A percentile compares a stretch with the other conserved stretches of the same genome.
Evolutionary conservation across 1,140 invertebrate species (phyloP).

Genomic region (Bombus difficillimus): DNA sequence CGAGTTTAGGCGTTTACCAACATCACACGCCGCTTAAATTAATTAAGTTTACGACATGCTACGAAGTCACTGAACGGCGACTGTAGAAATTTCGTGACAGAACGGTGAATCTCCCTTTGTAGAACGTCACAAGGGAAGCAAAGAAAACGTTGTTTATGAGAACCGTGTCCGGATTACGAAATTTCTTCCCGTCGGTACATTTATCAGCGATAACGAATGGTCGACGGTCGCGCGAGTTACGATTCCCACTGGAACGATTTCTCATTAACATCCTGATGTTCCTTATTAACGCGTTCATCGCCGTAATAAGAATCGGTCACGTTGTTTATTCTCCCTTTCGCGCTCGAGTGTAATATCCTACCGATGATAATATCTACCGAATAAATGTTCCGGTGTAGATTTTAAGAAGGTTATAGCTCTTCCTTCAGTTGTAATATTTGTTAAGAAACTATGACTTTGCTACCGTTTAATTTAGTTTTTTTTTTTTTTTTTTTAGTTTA

Average conservation of each 20-base stretch:
- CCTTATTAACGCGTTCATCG: constrained; percentile 5
- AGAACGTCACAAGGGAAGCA: too few relatives aligned
- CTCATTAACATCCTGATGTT: not conserved
- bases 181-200: constrained; percentile 14
- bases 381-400: not conserved
- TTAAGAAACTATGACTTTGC: too few relatives aligned
- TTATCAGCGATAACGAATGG: constrained; percentile 31
- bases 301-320: not conserved
- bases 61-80: not conserved
- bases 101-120: not conserved
- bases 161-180: constrained; percentile 11
- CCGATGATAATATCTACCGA: too few relatives aligned
- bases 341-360: too few relatives aligned
- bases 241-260: constrained; percentile 5
- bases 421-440: too few relatives aligned
- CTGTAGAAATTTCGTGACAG: not conserved
- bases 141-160: constrained; percentile 42
- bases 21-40: constrained; percentile 29
- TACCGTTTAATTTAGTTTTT: too few relatives aligned
- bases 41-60: constrained; percentile 41
- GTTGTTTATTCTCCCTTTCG: not conserved
- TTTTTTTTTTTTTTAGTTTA: too few relatives aligned
- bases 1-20: not conserved
- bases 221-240: not conserved
- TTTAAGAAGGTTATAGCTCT: not conserved